These are phyloP conservation scores for Drosophila pruinosa DNA, from an alignment of 1,140 invertebrate genomes.

Conservation along the genomic window DNA sequence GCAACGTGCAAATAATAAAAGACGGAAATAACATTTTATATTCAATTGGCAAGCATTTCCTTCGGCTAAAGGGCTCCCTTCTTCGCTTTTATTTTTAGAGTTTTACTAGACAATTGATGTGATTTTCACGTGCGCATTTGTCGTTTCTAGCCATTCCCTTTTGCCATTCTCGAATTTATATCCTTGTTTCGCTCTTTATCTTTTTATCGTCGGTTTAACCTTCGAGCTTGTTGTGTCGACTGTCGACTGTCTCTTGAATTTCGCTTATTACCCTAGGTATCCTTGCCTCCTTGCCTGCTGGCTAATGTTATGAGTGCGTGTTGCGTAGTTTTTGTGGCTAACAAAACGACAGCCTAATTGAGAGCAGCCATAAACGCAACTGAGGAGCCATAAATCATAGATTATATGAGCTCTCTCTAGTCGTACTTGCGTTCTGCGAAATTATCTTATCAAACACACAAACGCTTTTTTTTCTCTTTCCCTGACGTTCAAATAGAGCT, in stretches of 20 bases:
- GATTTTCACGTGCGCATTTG: slow-evolving; percentile 75
- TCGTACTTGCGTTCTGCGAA: slow-evolving; percentile 14
- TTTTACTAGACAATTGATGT: slow-evolving; percentile 74
- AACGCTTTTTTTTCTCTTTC: background rate
- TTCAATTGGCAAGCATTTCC: slow-evolving; percentile 63
- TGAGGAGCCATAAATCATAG: slow-evolving; percentile 66
- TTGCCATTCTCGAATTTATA: background rate
- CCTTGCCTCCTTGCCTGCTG: background rate
- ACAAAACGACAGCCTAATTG: slow-evolving; percentile 75
- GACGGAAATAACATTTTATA: slow-evolving; percentile 79
- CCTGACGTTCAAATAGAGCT: slow-evolving; percentile 4
- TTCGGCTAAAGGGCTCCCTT: background rate
- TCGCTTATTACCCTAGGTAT: slow-evolving; percentile 52
- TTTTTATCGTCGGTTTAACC: slow-evolving; percentile 74
- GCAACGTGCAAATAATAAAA: slow-evolving; percentile 74
- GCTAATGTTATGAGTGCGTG: slow-evolving; percentile 72
- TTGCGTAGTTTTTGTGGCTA: slow-evolving; percentile 63
- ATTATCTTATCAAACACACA: slow-evolving; percentile 48
- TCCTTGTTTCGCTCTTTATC: slow-evolving; percentile 40
- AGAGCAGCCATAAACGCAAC: slow-evolving; percentile 65
- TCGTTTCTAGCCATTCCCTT: slow-evolving; percentile 37
- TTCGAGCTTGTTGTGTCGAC: slow-evolving; percentile 38
- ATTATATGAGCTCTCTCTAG: slow-evolving; percentile 42
- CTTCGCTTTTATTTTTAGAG: slow-evolving; percentile 49
- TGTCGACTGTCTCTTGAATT: slow-evolving; percentile 31